These are phyloP conservation scores for Nowickia ferox DNA, from an alignment of 2,888 invertebrate genomes.

Conservation along the genomic window DNA sequence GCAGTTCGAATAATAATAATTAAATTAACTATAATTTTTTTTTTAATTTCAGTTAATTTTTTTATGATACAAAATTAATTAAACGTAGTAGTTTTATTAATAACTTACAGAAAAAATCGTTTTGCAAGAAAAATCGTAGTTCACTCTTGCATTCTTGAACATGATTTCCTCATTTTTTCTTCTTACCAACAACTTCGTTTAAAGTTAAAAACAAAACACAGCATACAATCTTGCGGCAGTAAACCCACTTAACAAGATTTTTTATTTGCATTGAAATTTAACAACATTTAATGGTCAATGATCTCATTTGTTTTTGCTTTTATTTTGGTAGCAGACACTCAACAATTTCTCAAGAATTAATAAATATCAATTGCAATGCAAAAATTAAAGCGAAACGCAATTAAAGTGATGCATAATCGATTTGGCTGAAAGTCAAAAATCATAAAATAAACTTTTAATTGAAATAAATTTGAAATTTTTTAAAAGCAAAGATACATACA, in stretches of 20 bases:
- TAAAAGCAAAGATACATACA: not conserved
- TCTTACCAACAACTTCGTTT: not conserved
- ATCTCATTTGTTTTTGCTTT: conserved; percentile 38
- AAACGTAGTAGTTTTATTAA: too few species aligned
- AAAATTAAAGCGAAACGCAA: conserved; percentile 33
- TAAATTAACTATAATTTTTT: too few species aligned
- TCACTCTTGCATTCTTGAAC: too few species aligned
- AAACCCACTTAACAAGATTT: not conserved
- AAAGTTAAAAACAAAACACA: not conserved
- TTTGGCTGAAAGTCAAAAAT: conserved; percentile 32
- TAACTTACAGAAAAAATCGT: not conserved
- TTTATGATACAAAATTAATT: too few species aligned
- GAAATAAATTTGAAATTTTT: conserved; percentile 33
- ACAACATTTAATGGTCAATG: conserved; percentile 48
- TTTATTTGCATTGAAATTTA: not conserved
- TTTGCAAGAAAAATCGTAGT: not conserved
- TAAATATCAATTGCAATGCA: conserved; percentile 8
- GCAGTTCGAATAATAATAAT: too few species aligned
- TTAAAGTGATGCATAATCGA: conserved; percentile 38
- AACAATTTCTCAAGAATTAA: conserved; percentile 31
- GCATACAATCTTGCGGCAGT: not conserved
- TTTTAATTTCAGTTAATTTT: too few species aligned
- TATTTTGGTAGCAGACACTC: conserved; percentile 9
- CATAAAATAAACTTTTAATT: conserved; percentile 17
- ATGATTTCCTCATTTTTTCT: not conserved